Conservation (phyloP, 2,888 invertebrate genomes). For the Hyles lineata region DNA sequence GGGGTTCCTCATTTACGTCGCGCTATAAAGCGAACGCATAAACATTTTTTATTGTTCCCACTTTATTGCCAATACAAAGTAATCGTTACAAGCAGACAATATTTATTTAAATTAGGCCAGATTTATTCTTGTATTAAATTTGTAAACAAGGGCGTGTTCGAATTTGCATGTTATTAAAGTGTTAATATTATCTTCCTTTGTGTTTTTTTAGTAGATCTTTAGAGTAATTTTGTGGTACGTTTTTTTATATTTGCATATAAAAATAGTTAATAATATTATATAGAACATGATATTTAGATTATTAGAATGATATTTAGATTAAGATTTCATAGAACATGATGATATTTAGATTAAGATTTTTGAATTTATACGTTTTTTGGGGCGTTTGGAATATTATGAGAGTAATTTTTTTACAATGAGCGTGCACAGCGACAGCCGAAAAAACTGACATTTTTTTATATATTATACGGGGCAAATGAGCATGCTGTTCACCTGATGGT, state of each 20-base stretch:
- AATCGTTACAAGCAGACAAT: slow-evolving; percentile 3
- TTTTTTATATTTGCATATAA: not conserved
- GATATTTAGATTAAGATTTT: too few species aligned
- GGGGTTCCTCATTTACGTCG: slow-evolving; percentile 17
- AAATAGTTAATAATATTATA: too few species aligned
- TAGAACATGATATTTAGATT: too few species aligned
- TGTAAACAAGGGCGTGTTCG: not conserved
- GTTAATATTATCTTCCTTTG: slow-evolving; percentile 10
- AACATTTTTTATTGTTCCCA: slow-evolving; percentile 17
- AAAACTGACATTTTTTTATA: too few species aligned
- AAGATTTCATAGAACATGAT: too few species aligned
- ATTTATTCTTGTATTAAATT: slow-evolving; percentile 10
- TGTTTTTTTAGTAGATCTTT: not conserved
- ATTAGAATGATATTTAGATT: too few species aligned
- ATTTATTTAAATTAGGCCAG: slow-evolving; percentile 17
- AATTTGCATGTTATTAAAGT: slow-evolving; percentile 27
- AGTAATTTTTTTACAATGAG: too few species aligned
- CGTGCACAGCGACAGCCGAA: too few species aligned
- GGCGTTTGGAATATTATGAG: too few species aligned
- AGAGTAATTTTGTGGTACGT: not conserved
- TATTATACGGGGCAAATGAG: too few species aligned
- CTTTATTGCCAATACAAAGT: slow-evolving; percentile 18
- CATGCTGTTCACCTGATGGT: too few species aligned
- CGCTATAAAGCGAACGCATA: not conserved
- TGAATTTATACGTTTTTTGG: too few species aligned